Evolutionary conservation across 2,797 vertebrate species (phyloP), one percentile per base, ranked within the genome.

Genomic region (Manis pentadactyla): DNA sequence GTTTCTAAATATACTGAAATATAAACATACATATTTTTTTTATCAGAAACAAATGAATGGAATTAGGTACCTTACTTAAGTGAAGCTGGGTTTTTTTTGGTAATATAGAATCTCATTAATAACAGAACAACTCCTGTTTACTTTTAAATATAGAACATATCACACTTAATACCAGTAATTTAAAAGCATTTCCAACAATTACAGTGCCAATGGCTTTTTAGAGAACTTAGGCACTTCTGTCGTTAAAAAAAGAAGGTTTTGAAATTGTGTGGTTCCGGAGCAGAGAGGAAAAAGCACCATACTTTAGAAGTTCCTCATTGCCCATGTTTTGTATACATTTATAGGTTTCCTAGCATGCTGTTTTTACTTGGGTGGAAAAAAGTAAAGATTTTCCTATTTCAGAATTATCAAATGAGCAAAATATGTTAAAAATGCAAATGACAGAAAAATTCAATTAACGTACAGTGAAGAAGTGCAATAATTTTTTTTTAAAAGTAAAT

Each of bases 291-390:
- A 82, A 55, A 59, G 12, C 5, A 73, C 64, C 29, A 75, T 31
- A 75, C 19, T 87, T 63, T 42, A 81, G 17, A 85, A 90, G 66
- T 29, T 73, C 71, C 18, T 85, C 37, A n/a, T 78, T 77, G n/a
- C 8, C 42, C 7, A 1, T 21, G 55, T 83, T 94, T 84, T 46
- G 77, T 82, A 57, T 66, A 73, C 51, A 95, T 96, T 74, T 88
- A 23, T 25, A 82, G 66, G 49, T 73, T 90, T 71, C 81, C 74
- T 27, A 66, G 19, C 31, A 63, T n/a, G 57, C 7, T 15, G 78
- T 96, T 84, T 84, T 94, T 71, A 92, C 7, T 23, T 95, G 23
- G 34, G 15, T 87, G 51, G 39, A 89, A 92, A 93, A 84, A 51
- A 51, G 7, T 14, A 51, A 90, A 83, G 46, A 89, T 37, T 84